phyloP scores from a whole-genome alignment of 2,888 invertebrate species.

The Formica aserva region DNA sequence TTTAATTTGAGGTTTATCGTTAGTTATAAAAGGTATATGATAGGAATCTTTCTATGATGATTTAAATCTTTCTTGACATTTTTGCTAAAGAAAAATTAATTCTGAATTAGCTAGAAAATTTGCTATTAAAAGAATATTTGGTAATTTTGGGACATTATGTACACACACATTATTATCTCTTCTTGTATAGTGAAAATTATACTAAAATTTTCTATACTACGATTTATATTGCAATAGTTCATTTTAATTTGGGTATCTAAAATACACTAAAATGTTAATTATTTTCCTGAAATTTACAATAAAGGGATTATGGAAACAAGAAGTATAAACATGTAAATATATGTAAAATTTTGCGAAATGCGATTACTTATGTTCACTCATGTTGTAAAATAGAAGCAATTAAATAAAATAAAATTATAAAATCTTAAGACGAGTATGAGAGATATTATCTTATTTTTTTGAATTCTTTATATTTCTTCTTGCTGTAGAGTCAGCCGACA shows the following conservation, averaged over 20 bases:
- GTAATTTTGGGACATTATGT: not conserved
- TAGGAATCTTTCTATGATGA: not conserved
- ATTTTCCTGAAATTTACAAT: not conserved
- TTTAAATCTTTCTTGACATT: not conserved
- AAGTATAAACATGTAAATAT: not conserved
- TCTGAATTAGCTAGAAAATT: not conserved
- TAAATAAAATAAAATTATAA: not conserved
- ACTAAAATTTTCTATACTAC: not conserved
- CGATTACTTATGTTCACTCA: not conserved
- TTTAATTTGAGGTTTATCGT: no score
- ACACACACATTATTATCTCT: not conserved
- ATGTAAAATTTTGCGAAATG: not conserved
- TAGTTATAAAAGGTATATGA: no score
- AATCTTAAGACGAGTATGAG: not conserved
- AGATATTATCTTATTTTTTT: not conserved
- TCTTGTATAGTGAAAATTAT: not conserved
- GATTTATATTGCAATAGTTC: not conserved
- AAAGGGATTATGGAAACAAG: not conserved
- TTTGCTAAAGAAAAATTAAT: not conserved
- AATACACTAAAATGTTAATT: not conserved
- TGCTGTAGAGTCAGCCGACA: not conserved
- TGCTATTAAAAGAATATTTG: not conserved
- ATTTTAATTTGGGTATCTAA: not conserved
- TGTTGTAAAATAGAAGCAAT: not conserved
- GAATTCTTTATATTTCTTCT: constrained; percentile 44